Percentiles rank a stretch among this genome's conserved stretches.
Conservation (phyloP, 2,888 invertebrate species). For the Blastobasis lacticolella region DNA sequence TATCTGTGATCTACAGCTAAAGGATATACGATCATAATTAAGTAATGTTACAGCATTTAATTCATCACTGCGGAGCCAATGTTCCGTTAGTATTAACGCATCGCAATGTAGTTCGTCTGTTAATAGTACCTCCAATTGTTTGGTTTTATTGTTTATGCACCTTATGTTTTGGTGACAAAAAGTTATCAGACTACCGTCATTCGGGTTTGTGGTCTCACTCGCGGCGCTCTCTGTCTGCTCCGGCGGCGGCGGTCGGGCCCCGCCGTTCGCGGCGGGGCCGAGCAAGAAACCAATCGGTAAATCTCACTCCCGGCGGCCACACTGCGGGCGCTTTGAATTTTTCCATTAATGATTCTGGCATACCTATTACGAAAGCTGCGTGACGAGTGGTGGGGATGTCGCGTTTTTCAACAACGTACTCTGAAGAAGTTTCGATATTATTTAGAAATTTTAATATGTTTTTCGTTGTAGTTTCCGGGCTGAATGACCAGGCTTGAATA, state of each 20-base stretch:
- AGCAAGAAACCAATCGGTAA: neutral
- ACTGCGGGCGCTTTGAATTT: neutral
- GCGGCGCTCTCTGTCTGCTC: neutral
- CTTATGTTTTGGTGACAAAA: neutral
- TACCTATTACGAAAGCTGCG: neutral
- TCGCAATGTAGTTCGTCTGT: neutral
- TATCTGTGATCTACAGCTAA: neutral
- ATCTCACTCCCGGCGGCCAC: neutral
- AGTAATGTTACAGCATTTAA: neutral
- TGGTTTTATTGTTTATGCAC: neutral
- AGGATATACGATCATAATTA: neutral
- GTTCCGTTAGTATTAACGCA: neutral
- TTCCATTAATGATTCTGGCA: neutral
- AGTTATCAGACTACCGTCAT: neutral
- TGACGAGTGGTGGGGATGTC: neutral
- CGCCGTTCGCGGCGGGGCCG: neutral
- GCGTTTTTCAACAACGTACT: neutral
- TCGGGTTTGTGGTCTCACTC: neutral
- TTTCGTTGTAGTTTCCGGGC: neutral
- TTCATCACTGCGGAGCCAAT: neutral
- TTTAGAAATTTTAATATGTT: neutral
- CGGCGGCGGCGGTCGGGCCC: neutral
- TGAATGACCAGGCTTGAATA: neutral
- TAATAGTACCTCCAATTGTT: neutral
- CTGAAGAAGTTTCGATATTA: neutral